Evolutionary conservation across 1,140 invertebrate species (phyloP), one percentile per base, ranked within the genome.

Genomic region (Araneus ventricosus): DNA sequence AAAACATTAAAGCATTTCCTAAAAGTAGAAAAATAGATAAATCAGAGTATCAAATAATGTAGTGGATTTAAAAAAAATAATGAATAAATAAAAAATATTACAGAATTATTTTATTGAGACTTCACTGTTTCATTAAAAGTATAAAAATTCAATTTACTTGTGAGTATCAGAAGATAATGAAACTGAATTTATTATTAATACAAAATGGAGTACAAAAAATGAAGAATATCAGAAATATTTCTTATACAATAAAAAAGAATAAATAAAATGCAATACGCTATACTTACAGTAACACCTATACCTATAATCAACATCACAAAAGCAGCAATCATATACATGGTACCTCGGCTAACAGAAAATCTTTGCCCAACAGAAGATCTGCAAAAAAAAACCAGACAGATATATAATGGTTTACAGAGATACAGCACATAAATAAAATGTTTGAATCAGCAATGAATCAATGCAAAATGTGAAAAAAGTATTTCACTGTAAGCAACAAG

Each of bases 321-420:
- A 57, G 97, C 97, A 75, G 98, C 94, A 79, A 98, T 96, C n/a
- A 98, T 96, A 95, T 98, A 99, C 82, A 98, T 96, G 57, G 97
- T 97, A 89, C 97, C 97, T 94, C 98, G 96, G 93, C 96, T 96
- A 94, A 97, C 96, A 52, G 97, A 97, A 96, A 98, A 99, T 94
- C 97, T 97, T 14, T 97, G 96, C 0, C 98, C 98, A 92, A 99
- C 98, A 57, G 98, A 98, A 57, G 98, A 92, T 22, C 90, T 92
- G 27, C 5, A 88, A 75, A n/a, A 24, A 34, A 70, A 91, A 3
- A n/a, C n/a, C n/a, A 22, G 37, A 34, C 34, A 6, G 10, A 52
- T 52, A 8, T 17, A 52, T 14, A 1, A 52, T 80, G 45, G 17
- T 52, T 52, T 14, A 2, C 2, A 52, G 3, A 14, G 14, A 52